Evolutionary conservation across 2,797 vertebrate species (phyloP), one percentile per base, ranked within the genome.

Genomic region (Calcarius lapponicus): DNA sequence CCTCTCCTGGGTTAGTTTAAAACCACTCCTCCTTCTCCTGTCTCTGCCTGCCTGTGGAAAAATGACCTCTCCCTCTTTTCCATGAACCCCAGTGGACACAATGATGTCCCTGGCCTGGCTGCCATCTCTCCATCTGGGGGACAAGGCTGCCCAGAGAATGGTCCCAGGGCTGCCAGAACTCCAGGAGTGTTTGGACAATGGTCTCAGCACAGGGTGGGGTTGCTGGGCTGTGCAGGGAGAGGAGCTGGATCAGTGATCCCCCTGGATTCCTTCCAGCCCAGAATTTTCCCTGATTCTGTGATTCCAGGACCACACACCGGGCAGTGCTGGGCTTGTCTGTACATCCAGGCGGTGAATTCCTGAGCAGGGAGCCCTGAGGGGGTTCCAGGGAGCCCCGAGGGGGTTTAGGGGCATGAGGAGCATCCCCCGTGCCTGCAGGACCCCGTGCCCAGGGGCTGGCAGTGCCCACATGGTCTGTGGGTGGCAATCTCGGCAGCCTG

Each of bases 401-500:
- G 11, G 29, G 7, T 6, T 13, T 2, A 26, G 9, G 20, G 11
- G 50, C 22, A 3, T 0, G 9, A 61, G 70, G 38, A 84, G 38
- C 65, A 60, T 13, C 12, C 2, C 20, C 36, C 3, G 3, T 32
- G 65, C n/a, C 66, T 13, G 31, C 4, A 10, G 29, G 5, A 56
- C n/a, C 10, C 14, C 2, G 2, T 57, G 48, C 6, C 42, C 9
- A 0, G 73, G 83, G 75, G 24, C 62, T 5, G 17, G 73, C 34
- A 45, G 72, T 45, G 92, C 88, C 93, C 92, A 88, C 85, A 66
- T 92, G 93, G 93, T 67, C 88, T 80, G 96, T 97, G 96, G 97
- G 97, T 97, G 97, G 97, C 90, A 96, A 94, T 97, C 94, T 76
- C 43, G 16, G 94, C 93, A 92, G 94, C 83, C 51, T 88, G 94